Conservation (phyloP, 2,113 vertebrate genomes). For the Triplophysa dalaica region DNA sequence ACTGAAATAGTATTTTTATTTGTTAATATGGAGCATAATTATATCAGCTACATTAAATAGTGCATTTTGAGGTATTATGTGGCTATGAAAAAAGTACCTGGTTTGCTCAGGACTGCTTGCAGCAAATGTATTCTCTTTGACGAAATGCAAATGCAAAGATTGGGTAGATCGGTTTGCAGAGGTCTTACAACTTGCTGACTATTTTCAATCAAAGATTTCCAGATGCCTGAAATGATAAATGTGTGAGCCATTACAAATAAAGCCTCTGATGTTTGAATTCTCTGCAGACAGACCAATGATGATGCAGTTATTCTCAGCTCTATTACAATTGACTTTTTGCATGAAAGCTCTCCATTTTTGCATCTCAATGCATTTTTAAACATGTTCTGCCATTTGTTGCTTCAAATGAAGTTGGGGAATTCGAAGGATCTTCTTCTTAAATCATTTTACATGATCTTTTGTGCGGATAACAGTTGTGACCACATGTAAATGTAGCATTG, state of each 20-base stretch:
- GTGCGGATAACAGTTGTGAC: constrained; percentile 12
- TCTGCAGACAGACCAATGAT: too few species aligned
- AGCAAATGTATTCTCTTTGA: not conserved
- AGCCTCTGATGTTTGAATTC: not conserved
- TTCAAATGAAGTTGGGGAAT: not conserved
- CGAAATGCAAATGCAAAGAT: constrained; percentile 10
- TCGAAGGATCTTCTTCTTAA: constrained; percentile 1
- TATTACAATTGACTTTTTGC: not conserved
- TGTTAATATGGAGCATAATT: not conserved
- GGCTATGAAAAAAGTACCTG: not conserved
- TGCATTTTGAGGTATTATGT: not conserved
- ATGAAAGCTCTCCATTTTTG: not conserved
- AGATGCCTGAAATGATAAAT: not conserved
- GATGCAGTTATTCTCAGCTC: too few species aligned
- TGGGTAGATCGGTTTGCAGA: not conserved
- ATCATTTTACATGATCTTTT: constrained; percentile 20
- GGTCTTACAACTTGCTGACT: not conserved
- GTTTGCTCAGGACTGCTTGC: not conserved
- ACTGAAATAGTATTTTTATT: not conserved
- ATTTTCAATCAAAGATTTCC: constrained; percentile 6
- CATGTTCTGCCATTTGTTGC: not conserved
- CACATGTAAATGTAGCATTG: not conserved
- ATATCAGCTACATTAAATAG: not conserved
- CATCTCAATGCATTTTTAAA: not conserved
- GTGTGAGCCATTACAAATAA: not conserved